Conservation (phyloP, 2,113 vertebrate species). For the Lasiurus cinereus region DNA sequence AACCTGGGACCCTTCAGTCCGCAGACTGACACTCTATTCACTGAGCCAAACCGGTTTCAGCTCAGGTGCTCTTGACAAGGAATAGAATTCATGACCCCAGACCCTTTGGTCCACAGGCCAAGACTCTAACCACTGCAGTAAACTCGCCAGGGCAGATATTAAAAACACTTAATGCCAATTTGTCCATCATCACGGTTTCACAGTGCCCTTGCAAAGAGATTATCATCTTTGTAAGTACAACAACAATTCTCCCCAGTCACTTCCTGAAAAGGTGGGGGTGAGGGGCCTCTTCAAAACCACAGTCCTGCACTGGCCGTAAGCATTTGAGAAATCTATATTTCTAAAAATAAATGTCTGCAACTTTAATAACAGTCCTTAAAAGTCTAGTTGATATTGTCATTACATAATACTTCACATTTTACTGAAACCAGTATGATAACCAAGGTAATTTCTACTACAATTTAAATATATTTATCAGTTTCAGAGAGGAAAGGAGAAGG, state of each 20-base stretch:
- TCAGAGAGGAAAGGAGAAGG: no score
- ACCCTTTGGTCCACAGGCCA: no score
- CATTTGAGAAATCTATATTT: constrained; percentile 38
- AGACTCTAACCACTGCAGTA: no score
- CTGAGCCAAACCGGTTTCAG: no score
- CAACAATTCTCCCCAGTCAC: constrained; percentile 18
- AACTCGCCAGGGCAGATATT: no score
- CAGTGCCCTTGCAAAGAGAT: background rate
- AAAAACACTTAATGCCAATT: background rate
- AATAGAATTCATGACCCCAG: no score
- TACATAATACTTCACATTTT: background rate
- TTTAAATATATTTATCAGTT: background rate
- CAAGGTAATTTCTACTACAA: background rate
- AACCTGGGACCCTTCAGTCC: no score
- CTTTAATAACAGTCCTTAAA: constrained; percentile 2
- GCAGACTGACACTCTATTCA: no score
- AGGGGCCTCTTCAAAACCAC: background rate
- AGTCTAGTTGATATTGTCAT: background rate
- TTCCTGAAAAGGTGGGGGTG: constrained; percentile 60
- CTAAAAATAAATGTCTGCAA: background rate
- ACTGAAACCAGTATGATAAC: fast-evolving
- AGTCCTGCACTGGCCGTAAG: background rate
- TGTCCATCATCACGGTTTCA: background rate
- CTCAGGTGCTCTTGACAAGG: no score
- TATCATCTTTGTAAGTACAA: background rate